Evolutionary conservation across 2,888 invertebrate genomes (phyloP).

Genomic region (Phaedon cochleariae): DNA sequence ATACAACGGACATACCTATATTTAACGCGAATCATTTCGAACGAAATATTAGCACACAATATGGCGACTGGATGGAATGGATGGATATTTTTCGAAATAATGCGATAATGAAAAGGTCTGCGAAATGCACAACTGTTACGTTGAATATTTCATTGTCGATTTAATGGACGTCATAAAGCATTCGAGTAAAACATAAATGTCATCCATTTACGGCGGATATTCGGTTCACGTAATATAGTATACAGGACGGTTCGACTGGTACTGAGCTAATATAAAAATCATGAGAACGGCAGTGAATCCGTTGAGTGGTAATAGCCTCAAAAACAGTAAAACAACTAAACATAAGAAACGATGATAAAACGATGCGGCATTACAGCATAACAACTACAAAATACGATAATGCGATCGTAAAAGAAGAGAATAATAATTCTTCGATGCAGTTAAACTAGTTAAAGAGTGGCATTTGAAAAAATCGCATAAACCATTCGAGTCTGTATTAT

Average conservation of each 20-base stretch:
- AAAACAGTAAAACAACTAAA: not conserved
- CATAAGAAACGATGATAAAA: not conserved
- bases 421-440: too few species aligned
- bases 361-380: too few species aligned
- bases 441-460: too few species aligned
- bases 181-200: constrained; percentile 12
- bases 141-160: constrained; percentile 15
- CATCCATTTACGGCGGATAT: not conserved
- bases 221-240: not conserved
- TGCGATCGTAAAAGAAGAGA: too few species aligned
- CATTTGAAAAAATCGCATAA: too few species aligned
- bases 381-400: too few species aligned
- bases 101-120: constrained; percentile 7
- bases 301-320: not conserved
- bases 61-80: not conserved
- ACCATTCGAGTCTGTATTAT: too few species aligned
- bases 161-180: constrained; percentile 15
- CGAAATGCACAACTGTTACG: constrained; percentile 18
- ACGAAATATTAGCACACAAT: not conserved
- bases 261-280: not conserved
- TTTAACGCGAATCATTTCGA: not conserved
- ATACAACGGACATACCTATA: not conserved
- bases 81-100: constrained; percentile 11
- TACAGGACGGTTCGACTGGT: not conserved
- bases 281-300: not conserved